phyloP scores from a whole-genome alignment of 2,113 vertebrate genomes.

The Lepidothrix coronata region DNA sequence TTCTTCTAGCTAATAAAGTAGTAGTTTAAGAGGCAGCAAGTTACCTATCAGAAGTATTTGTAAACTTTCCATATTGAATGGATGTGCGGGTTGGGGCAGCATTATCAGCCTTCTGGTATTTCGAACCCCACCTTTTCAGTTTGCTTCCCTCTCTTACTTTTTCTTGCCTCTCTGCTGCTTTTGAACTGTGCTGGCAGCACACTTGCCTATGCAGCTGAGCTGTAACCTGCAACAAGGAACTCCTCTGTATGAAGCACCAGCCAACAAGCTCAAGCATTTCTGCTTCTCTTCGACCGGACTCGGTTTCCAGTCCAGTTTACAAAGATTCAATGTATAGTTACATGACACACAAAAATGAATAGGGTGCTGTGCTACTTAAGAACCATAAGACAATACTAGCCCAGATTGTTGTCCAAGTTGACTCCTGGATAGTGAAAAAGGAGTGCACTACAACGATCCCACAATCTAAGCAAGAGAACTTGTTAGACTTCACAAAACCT shows the following conservation, averaged over 20 bases:
- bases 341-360: background rate
- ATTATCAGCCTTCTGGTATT: background rate
- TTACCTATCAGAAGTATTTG: background rate
- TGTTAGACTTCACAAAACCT: background rate
- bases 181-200: background rate
- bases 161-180: background rate
- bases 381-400: background rate
- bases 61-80: background rate
- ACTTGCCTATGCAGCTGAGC: background rate
- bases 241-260: background rate
- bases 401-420: background rate
- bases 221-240: background rate
- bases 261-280: background rate
- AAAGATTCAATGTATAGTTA: background rate
- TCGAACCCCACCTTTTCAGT: background rate
- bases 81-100: background rate
- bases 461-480: background rate
- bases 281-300: fast-evolving
- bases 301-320: background rate
- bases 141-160: background rate
- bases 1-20: background rate
- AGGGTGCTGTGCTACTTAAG: background rate
- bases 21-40: background rate
- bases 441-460: background rate
- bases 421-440: background rate